Conservation (phyloP, 2,888 invertebrate genomes). For the Acronicta leporina region DNA sequence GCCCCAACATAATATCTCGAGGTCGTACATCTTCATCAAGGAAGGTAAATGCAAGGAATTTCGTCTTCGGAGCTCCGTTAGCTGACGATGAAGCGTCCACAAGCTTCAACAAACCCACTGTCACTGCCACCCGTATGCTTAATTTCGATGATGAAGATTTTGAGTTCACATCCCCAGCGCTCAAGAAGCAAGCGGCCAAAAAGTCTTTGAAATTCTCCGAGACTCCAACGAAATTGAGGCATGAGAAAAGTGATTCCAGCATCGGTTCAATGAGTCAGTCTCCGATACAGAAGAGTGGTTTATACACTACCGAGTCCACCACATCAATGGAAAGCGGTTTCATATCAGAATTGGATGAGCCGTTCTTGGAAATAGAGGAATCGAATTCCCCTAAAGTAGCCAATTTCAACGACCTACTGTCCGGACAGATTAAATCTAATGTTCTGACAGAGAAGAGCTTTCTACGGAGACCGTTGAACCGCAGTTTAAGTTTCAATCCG, state of each 20-base stretch:
- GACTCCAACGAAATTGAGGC: slow-evolving; percentile 73
- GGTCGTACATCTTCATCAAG: slow-evolving; percentile 70
- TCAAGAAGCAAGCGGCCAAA: slow-evolving; percentile 75
- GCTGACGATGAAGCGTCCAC: slow-evolving; percentile 80
- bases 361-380: slow-evolving; percentile 79
- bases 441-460: slow-evolving; percentile 63
- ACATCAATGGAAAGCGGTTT: slow-evolving; percentile 84
- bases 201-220: slow-evolving; percentile 80
- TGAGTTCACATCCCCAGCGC: slow-evolving; percentile 80
- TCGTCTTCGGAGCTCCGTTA: slow-evolving; percentile 83
- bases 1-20: slow-evolving; percentile 82
- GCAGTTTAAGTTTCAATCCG: slow-evolving; percentile 79
- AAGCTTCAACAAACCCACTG: slow-evolving; percentile 76
- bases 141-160: slow-evolving; percentile 82
- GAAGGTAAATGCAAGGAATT: slow-evolving; percentile 76
- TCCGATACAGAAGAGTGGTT: slow-evolving; percentile 61
- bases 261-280: slow-evolving; percentile 75
- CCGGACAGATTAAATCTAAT: slow-evolving; percentile 76
- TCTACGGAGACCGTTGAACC: slow-evolving; percentile 61
- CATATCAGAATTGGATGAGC: slow-evolving; percentile 83
- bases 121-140: slow-evolving; percentile 74
- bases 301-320: slow-evolving; percentile 78
- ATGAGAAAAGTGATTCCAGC: slow-evolving; percentile 76
- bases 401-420: slow-evolving; percentile 77
- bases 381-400: slow-evolving; percentile 80